These are phyloP conservation scores for Heliopora coerulea DNA, from an alignment of 92 coral and sea anemone species.

Conservation along the genomic window DNA sequence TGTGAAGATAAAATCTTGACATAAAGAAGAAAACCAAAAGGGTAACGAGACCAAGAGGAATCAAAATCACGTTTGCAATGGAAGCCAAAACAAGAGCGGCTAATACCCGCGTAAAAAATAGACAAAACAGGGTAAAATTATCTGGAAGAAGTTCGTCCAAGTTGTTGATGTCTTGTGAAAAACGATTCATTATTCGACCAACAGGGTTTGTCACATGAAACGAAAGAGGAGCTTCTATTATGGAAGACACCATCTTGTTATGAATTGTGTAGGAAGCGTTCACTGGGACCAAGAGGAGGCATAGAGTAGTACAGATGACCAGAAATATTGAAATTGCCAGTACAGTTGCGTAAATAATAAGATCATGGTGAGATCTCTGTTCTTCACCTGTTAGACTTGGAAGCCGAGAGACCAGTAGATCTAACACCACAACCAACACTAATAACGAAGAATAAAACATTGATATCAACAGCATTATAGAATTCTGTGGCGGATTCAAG, in stretches of 20 bases:
- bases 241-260: not conserved
- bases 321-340: not conserved
- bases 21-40: not conserved
- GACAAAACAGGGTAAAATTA: slow-evolving; percentile 8
- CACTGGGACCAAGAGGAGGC: not conserved
- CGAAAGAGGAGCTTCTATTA: not conserved
- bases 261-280: not conserved
- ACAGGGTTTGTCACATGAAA: slow-evolving; percentile 3
- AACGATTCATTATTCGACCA: slow-evolving; percentile 5
- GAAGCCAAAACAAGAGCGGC: slow-evolving; percentile 13
- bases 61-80: not conserved
- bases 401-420: slow-evolving; percentile 1
- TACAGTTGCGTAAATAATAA: not conserved
- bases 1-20: slow-evolving; percentile 13
- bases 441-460: not conserved
- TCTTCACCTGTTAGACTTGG: not conserved
- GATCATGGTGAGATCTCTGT: not conserved
- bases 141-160: slow-evolving; percentile 35
- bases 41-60: slow-evolving; percentile 11
- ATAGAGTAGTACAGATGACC: not conserved
- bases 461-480: not conserved
- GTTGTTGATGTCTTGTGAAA: slow-evolving; percentile 8
- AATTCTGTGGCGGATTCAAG: too few species aligned
- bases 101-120: not conserved
- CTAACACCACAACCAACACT: not conserved